Evolutionary conservation across 2,113 vertebrate genomes (phyloP), one percentile per base, ranked within the genome.

Genomic region (Tamias sibiricus): DNA sequence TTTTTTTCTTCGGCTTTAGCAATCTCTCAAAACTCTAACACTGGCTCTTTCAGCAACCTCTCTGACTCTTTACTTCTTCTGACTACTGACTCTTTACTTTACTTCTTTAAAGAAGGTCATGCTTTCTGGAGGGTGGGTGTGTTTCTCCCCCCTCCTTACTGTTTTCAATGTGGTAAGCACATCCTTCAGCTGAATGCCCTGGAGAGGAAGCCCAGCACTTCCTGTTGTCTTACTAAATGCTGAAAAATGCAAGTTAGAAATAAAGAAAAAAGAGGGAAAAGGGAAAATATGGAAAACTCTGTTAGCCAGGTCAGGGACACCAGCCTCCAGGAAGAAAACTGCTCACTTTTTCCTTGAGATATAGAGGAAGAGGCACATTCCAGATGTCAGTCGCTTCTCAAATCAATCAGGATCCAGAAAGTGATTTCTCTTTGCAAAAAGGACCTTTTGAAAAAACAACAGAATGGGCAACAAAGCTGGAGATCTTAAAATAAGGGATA

Each of bases 161-260:
- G 91, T 97, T 97, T 96, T 97, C 86, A 4, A 37, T 96, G 82
- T 77, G 89, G 94, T 97, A 32, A 98, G 96, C 64, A 93, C 95
- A 91, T 91, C 94, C 91, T 97, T 95, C 75, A 71, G 83, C 32
- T 75, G 91, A 96, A 87, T 89, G 83, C 96, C 81, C 94, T 81
- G 88, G 94, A 94, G 91, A 98, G 98, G 97, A 98, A 97, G 94
- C 97, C 91, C 72, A 16, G 44, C 20, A 59, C 76, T 98, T 97
- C 97, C 98, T 97, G 97, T 98, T 96, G 72, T 96, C 94, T 97
- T 92, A 97, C 90, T 75, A 88, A 6, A 6, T 40, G 90, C 66
- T 84, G 89, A 59, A 76, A 91, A 89, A 91, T 49, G 69, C 92
- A 96, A 94, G 76, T 71, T 68, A 93, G 82, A 96, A 80, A 80